These are phyloP conservation scores for Amphipyra berbera DNA, from an alignment of 2,888 invertebrate species.

Conservation along the genomic window DNA sequence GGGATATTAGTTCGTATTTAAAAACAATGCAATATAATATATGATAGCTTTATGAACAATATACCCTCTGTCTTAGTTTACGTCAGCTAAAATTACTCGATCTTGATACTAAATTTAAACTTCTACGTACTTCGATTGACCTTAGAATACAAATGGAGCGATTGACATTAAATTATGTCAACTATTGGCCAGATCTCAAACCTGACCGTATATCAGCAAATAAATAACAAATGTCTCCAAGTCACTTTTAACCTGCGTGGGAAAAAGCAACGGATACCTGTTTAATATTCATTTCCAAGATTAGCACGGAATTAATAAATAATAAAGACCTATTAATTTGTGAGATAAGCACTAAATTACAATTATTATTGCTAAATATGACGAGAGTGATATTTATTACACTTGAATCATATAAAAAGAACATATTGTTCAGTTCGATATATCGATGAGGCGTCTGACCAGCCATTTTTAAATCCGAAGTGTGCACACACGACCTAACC, in stretches of 20 bases:
- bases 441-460: conserved; percentile 14
- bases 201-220: conserved; percentile 11
- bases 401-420: conserved; percentile 19
- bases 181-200: conserved; percentile 3
- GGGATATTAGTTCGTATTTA: too few relatives aligned
- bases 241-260: conserved; percentile 46
- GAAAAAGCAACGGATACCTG: conserved; percentile 24
- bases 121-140: neutral
- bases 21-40: too few relatives aligned
- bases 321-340: conserved; percentile 30
- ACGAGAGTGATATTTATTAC: conserved; percentile 37
- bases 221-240: conserved; percentile 16
- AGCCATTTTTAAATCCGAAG: conserved; percentile 51
- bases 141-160: conserved; percentile 1
- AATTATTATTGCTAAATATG: conserved; percentile 29
- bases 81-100: too few relatives aligned
- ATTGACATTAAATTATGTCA: conserved; percentile 13
- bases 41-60: too few relatives aligned
- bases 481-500: conserved; percentile 56
- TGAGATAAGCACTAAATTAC: conserved; percentile 25
- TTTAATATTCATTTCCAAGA: conserved; percentile 15
- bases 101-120: neutral
- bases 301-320: conserved; percentile 34
- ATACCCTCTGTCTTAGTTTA: too few relatives aligned
- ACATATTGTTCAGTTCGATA: neutral